Conservation (phyloP, 2,888 invertebrate species). For the Hydroisotoma schaefferi region DNA sequence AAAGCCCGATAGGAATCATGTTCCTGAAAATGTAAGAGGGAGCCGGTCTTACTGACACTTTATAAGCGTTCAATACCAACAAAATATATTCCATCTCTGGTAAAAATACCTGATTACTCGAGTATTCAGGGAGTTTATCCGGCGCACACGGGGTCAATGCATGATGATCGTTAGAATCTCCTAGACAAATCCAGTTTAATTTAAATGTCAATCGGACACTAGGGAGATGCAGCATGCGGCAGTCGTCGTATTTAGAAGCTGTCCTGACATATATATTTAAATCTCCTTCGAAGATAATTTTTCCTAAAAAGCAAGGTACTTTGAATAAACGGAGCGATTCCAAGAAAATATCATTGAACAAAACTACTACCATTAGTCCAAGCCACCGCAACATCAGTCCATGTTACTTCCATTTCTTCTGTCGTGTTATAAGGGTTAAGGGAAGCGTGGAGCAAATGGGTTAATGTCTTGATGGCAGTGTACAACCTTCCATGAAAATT, state of each 20-base stretch:
- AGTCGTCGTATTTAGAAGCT: slow-evolving; percentile 98
- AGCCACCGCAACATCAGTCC: slow-evolving; percentile 88
- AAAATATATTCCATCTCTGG: no score
- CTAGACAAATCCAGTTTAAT: slow-evolving; percentile 85
- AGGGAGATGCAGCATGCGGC: slow-evolving; percentile 85
- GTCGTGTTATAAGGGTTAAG: slow-evolving; percentile 98
- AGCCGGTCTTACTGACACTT: no score
- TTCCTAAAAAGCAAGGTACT: slow-evolving; percentile 58
- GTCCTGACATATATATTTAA: slow-evolving; percentile 92
- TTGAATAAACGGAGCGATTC: background rate
- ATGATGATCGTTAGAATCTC: slow-evolving; percentile 94
- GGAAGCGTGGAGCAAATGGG: slow-evolving; percentile 89
- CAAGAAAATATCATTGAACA: background rate
- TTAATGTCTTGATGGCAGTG: slow-evolving; percentile 79
- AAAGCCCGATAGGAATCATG: slow-evolving; percentile 96
- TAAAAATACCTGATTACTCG: slow-evolving; percentile 88
- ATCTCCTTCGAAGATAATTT: slow-evolving; percentile 86
- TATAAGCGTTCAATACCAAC: background rate
- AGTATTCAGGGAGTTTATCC: slow-evolving; percentile 92
- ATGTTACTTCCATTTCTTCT: slow-evolving; percentile 97
- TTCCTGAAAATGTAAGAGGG: slow-evolving; percentile 56
- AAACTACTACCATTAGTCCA: slow-evolving; percentile 80
- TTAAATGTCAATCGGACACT: slow-evolving; percentile 77
- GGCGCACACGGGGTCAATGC: slow-evolving; percentile 93
- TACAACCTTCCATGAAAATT: slow-evolving; percentile 89